Conservation (phyloP, 2,113 vertebrate genomes). For the Mormyrus lacerda region DNA sequence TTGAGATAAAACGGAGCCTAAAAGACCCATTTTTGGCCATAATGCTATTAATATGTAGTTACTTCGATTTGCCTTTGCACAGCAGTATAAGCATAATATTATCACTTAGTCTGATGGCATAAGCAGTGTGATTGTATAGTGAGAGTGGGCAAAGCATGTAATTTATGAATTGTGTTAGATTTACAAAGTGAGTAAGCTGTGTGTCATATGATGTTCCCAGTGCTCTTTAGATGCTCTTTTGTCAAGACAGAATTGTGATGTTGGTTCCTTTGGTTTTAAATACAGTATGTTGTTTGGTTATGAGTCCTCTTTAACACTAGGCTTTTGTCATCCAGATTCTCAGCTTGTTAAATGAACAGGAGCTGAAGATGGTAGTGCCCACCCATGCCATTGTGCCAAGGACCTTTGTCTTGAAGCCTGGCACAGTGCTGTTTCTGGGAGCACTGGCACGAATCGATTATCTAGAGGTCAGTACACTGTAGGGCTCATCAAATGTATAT, state of each 20-base stretch:
- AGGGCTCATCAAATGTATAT: background rate
- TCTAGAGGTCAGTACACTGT: constrained; percentile 64
- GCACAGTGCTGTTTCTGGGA: constrained; percentile 74
- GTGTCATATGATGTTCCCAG: background rate
- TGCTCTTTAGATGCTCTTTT: background rate
- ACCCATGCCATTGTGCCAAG: constrained; percentile 69
- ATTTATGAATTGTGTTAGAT: background rate
- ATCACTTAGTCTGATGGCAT: background rate
- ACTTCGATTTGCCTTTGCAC: background rate
- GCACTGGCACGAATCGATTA: constrained; percentile 81
- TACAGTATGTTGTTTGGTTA: background rate
- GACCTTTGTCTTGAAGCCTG: constrained; percentile 79
- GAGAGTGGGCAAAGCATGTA: background rate
- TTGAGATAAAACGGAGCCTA: background rate
- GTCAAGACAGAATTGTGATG: background rate
- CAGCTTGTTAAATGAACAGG: constrained; percentile 72
- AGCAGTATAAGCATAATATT: background rate
- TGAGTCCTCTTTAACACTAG: background rate
- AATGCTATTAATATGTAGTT: background rate
- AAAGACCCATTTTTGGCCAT: background rate
- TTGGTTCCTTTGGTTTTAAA: background rate
- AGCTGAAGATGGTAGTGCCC: constrained; percentile 78
- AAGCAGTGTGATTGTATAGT: background rate
- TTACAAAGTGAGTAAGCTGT: background rate
- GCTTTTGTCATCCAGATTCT: constrained; percentile 66